Conservation (phyloP, 2,113 vertebrate genomes). For the Hassar affinis region DNA sequence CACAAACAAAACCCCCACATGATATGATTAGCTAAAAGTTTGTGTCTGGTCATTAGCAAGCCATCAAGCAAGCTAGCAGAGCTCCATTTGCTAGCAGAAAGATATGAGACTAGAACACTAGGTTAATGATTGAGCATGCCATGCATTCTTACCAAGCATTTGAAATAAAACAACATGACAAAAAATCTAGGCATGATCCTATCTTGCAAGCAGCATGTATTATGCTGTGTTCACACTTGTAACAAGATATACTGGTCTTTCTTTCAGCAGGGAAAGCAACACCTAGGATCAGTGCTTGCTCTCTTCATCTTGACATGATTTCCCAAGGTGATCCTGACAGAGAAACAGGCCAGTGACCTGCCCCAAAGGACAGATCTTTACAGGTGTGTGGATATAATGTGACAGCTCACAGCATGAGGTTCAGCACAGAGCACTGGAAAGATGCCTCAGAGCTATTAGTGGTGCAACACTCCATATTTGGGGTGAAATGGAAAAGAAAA, state of each 20-base stretch:
- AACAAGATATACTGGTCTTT: neutral
- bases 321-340: constrained; percentile 15
- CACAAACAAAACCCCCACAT: neutral
- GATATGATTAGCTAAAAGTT: neutral
- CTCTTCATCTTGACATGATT: neutral
- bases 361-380: constrained; percentile 6
- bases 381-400: constrained; percentile 2
- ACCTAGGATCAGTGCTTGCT: neutral
- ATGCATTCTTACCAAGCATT: neutral
- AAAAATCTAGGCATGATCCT: neutral
- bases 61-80: neutral
- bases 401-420: constrained; percentile 25
- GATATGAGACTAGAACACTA: neutral
- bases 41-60: neutral
- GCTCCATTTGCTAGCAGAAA: neutral
- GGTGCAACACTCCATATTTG: neutral
- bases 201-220: neutral
- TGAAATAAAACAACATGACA: neutral
- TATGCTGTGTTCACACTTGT: neutral
- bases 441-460: neutral
- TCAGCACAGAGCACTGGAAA: neutral
- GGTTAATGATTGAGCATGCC: neutral
- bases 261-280: neutral
- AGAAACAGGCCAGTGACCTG: neutral
- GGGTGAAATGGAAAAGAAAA: neutral